Evolutionary conservation across 2,888 invertebrate species (phyloP).

Genomic region (Gandaritis pyraliata): DNA sequence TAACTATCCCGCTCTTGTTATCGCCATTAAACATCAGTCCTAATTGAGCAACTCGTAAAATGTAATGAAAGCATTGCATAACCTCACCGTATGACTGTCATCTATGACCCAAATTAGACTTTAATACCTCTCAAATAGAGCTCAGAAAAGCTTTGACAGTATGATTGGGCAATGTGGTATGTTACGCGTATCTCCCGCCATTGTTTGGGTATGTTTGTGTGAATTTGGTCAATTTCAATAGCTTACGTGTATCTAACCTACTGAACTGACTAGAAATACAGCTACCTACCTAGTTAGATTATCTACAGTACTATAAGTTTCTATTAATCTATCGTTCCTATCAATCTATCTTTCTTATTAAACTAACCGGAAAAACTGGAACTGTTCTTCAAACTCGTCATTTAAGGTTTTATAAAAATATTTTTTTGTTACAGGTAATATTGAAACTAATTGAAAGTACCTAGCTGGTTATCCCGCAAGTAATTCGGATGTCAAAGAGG

Average conservation of each 20-base stretch:
- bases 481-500: constrained; percentile 1
- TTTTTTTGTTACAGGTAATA: constrained; percentile 38
- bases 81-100: constrained; percentile 34
- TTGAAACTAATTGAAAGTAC: constrained; percentile 12
- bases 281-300: not conserved
- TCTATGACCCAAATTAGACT: constrained; percentile 19
- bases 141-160: constrained; percentile 17
- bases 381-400: not conserved
- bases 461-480: not conserved
- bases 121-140: constrained; percentile 22
- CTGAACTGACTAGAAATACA: not conserved
- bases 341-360: no score
- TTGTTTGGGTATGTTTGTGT: constrained; percentile 36
- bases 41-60: constrained; percentile 43
- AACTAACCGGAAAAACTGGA: not conserved
- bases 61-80: constrained; percentile 44
- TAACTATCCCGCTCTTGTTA: constrained; percentile 33
- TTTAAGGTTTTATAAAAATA: constrained; percentile 3
- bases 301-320: not conserved
- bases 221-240: constrained; percentile 37
- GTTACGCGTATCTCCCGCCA: constrained; percentile 29
- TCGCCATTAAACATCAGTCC: constrained; percentile 39
- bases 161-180: constrained; percentile 20
- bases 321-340: not conserved
- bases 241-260: constrained; percentile 1